These are phyloP conservation scores for Crenuchus spilurus DNA, from an alignment of 2,797 vertebrate species.

Conservation along the genomic window DNA sequence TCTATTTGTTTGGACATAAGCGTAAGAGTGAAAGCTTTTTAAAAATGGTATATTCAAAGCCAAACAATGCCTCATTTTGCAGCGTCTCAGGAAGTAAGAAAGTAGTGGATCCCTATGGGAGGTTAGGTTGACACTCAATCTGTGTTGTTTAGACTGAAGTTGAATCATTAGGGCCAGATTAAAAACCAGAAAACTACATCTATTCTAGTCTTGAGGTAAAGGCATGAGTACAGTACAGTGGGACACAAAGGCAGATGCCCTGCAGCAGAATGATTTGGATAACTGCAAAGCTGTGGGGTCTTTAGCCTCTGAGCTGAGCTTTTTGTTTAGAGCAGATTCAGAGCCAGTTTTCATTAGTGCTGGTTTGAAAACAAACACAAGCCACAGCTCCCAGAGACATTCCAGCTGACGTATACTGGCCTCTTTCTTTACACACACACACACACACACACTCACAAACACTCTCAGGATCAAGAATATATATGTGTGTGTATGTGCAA, in stretches of 20 bases:
- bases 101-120: no score
- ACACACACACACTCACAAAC: conserved; percentile 9
- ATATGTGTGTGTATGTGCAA: neutral
- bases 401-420: conserved; percentile 21
- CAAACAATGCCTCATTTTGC: no score
- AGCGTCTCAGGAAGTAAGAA: no score
- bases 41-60: no score
- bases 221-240: neutral
- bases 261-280: neutral
- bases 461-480: neutral
- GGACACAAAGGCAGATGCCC: neutral
- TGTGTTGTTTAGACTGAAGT: no score
- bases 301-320: neutral
- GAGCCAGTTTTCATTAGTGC: conserved; percentile 21
- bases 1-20: no score
- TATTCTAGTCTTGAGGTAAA: no score
- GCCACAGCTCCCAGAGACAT: conserved; percentile 13
- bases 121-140: no score
- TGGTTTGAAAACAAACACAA: conserved; percentile 36
- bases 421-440: neutral
- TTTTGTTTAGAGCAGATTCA: conserved; percentile 20
- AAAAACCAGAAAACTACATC: no score
- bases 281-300: neutral
- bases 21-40: no score
- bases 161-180: no score